phyloP scores from a whole-genome alignment of 37 sponge, comb jelly and placozoan genomes.

The Axinella damicornis region DNA sequence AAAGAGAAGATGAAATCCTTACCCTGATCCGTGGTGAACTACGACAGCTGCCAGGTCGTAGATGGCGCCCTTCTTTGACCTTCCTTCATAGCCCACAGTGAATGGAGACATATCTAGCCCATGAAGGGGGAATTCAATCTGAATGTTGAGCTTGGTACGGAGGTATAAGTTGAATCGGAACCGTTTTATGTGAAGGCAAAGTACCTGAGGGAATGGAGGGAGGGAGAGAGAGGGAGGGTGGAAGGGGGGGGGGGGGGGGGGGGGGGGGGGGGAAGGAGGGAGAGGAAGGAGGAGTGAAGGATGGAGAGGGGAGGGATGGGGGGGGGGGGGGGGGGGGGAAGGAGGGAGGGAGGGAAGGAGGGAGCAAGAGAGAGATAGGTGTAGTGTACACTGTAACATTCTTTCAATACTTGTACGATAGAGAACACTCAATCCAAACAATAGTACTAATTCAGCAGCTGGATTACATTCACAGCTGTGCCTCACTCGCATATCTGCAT shows the following conservation, averaged over 20 bases:
- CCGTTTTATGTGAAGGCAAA: conserved; percentile 56
- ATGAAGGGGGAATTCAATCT: conserved; percentile 55
- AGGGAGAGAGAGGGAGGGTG: neutral
- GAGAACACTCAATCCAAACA: too few relatives aligned
- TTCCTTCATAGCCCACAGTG: neutral
- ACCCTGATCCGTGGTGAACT: conserved; percentile 90
- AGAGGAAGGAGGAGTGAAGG: neutral
- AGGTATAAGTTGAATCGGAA: conserved; percentile 55
- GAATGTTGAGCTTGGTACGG: conserved; percentile 54
- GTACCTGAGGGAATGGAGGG: conserved; percentile 27
- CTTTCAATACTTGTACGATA: too few relatives aligned
- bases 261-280: neutral
- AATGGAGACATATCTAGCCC: conserved; percentile 68
- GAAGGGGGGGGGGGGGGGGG: neutral
- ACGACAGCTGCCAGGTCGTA: conserved; percentile 81
- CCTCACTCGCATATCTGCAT: too few relatives aligned
- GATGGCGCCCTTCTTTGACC: neutral
- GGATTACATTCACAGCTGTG: too few relatives aligned
- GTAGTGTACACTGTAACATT: too few relatives aligned
- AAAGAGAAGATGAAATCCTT: neutral
- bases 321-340: neutral
- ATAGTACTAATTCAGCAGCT: too few relatives aligned
- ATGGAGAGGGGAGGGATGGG: neutral
- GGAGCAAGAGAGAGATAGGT: neutral
- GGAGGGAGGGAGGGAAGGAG: conserved; percentile 16